Conservation (phyloP, 2,797 vertebrate genomes). For the Pelobates cultripes region DNA sequence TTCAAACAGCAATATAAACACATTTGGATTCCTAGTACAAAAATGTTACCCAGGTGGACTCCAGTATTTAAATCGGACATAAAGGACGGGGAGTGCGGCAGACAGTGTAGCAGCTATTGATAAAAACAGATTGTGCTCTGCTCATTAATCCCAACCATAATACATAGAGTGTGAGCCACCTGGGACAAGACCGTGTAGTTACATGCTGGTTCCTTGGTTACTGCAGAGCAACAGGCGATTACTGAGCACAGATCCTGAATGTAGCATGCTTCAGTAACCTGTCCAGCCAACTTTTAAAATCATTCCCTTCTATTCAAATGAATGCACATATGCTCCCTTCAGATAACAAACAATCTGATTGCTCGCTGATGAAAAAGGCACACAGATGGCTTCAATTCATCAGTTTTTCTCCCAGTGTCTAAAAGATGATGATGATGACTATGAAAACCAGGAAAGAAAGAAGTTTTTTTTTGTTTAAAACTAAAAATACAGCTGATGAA, state of each 20-base stretch:
- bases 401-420: conserved; percentile 5
- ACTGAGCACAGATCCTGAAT: not conserved
- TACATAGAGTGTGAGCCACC: not conserved
- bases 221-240: conserved; percentile 35
- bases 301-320: conserved; percentile 14
- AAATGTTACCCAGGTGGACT: too few species aligned
- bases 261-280: conserved; percentile 35
- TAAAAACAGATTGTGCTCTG: conserved; percentile 7
- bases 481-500: not conserved
- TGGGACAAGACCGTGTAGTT: conserved; percentile 2
- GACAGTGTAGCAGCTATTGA: not conserved
- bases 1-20: not conserved
- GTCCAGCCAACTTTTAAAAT: conserved; percentile 5
- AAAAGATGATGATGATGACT: not conserved
- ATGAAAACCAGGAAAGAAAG: not conserved
- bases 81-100: not conserved
- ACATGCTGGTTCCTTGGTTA: conserved; percentile 40
- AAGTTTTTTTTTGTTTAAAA: not conserved
- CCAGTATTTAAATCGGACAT: not conserved
- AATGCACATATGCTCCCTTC: conserved; percentile 44
- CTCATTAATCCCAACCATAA: conserved; percentile 6
- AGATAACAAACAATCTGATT: conserved; percentile 40
- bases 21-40: not conserved
- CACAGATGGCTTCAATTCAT: conserved; percentile 23
- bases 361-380: conserved; percentile 6